Percentiles rank a stretch among this genome's conserved stretches.
phyloP scores from a whole-genome alignment of 1,140 invertebrate genomes.

The Calephelis nemesis region DNA sequence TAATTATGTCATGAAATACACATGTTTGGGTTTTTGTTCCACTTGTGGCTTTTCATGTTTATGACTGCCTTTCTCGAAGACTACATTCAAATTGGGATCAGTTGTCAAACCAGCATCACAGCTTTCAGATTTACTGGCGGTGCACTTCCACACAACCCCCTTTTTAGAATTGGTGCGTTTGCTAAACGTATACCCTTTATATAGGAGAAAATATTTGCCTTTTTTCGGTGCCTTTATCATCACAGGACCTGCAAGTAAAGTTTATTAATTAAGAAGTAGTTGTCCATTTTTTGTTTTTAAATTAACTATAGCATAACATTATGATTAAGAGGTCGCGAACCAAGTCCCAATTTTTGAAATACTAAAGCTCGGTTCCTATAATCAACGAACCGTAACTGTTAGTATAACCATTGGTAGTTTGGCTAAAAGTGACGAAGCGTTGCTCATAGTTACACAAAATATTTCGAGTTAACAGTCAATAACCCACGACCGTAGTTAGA shows the following conservation, averaged over 20 bases:
- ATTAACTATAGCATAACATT: no score
- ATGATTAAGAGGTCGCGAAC: no score
- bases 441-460: no score
- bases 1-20: conserved; percentile 59
- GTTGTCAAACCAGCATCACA: conserved; percentile 56
- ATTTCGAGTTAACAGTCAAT: no score
- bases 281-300: no score
- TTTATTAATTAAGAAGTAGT: not conserved
- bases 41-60: conserved; percentile 41
- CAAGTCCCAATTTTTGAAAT: no score
- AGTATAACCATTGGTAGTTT: no score
- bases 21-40: conserved; percentile 57
- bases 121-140: conserved; percentile 47
- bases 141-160: conserved; percentile 63
- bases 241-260: conserved; percentile 52
- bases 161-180: conserved; percentile 60
- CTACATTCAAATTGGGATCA: conserved; percentile 55
- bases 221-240: conserved; percentile 56
- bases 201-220: conserved; percentile 54
- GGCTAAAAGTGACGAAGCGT: no score
- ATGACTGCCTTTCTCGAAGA: conserved; percentile 47
- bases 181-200: conserved; percentile 47
- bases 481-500: no score
- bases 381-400: no score
- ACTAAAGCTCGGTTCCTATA: no score